Percentiles rank a stretch among this genome's conserved stretches.
Evolutionary conservation across 2,113 vertebrate genomes (phyloP).

Genomic region (Cephalophus harveyi): DNA sequence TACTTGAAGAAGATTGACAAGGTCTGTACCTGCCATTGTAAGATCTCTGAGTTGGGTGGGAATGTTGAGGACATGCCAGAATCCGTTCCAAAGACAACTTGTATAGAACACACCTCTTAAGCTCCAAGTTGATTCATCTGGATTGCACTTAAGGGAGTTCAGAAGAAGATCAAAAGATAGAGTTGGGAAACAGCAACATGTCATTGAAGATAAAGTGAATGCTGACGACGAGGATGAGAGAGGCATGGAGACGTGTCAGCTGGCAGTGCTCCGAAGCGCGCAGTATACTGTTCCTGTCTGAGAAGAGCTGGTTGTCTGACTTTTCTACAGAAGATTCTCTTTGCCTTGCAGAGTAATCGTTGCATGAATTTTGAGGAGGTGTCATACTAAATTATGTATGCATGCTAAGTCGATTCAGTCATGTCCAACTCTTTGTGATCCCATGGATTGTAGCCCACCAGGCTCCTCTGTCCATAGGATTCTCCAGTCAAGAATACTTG

Average conservation of each 20-base stretch:
- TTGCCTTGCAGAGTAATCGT: background rate
- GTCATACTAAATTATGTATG: background rate
- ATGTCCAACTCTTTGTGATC: background rate
- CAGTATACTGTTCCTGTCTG: background rate
- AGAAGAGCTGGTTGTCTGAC: background rate
- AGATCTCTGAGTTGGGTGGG: background rate
- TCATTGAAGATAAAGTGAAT: background rate
- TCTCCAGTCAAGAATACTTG: background rate
- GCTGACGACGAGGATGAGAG: background rate
- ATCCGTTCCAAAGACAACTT: background rate
- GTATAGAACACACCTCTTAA: background rate
- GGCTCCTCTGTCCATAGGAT: background rate
- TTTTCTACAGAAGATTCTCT: background rate
- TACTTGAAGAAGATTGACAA: background rate
- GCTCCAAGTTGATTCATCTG: background rate
- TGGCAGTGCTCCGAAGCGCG: background rate
- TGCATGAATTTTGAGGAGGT: background rate
- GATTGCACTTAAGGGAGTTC: background rate
- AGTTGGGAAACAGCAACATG: background rate
- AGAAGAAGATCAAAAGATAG: background rate
- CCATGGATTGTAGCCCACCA: background rate
- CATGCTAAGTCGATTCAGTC: background rate
- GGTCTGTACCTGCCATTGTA: background rate
- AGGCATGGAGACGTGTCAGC: background rate
- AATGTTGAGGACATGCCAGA: background rate